Base-by-base conservation (phyloP, 1,140 invertebrate genomes). In the Drosophila setifemur region DNA sequence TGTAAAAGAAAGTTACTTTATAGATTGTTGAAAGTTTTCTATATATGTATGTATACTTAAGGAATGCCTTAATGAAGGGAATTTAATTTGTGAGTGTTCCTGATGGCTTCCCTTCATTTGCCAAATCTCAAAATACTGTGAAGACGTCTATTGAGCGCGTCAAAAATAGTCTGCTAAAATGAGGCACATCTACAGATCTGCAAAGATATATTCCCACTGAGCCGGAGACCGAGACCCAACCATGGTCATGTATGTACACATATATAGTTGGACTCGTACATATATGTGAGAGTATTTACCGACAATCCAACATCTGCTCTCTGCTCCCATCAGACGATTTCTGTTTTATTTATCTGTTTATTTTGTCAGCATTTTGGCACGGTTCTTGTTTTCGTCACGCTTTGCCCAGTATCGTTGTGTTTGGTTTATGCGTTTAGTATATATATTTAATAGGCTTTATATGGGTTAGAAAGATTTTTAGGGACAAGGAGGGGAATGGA, bases 121-220 rank as follows among this genome's bases (percentile, higher is more conserved):
- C 57, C 8, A 23, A 55, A 60, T 37, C 29, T 26, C 4, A 43
- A 45, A 2, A 28, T 60, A 33, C 58, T 49, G 44, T 42, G 33
- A 25, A 28, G 21, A 29, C 18, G 33, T 58, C 48, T 50, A 54
- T 64, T 73, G 60, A 61, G 74, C 39, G 55, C 16, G 57, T 81
- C 76, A 75, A 73, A 81, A 82, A 81, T 81, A 82, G 77, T 73
- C 44, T 58, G 35, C 33, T 39, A 29, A 63, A 69, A 63, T 73
- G 55, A 57, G 35, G 28, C 67, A 60, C 44, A 71, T 54, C 26
- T 52, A 39, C 48, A 35, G 47, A 26, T 42, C 40, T 16, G 26
- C 18, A n/a, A n/a, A 63, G 48, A 55, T 63, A 57, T 52, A 26
- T 47, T 26, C 14, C 14, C 21, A 21, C 25, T 39, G 45, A 55